Evolutionary conservation across 2,113 vertebrate species (phyloP), one percentile per base, ranked within the genome.

Genomic region (Apodemus sylvaticus): DNA sequence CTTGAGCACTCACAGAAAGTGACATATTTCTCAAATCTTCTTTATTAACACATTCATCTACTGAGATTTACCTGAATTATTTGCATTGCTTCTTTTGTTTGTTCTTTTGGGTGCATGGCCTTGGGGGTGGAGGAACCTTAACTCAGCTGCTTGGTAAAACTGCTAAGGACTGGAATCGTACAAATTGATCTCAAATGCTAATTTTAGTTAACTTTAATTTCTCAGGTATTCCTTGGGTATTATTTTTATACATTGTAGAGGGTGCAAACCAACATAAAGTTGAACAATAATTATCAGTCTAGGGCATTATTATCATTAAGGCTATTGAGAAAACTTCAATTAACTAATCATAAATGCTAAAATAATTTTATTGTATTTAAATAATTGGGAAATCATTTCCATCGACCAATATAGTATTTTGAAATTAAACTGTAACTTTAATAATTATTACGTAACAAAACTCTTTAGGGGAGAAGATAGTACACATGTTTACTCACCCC

Each of bases 381-480:
- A 70, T 96, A 60, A 90, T 88, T 90, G 85, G 51, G 58, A 92
- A 92, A 82, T 94, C 39, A 91, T 81, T 93, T 92, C 39, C 39
- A 76, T 51, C 29, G 66, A 53, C 73, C 31, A 51, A 60, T 85
- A 4, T 42, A 53, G 66, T 90, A 92, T 73, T 58, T 66, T 88
- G 58, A 86, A 93, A 93, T 94, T 51, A 88, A 85, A 76, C n/a
- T 93, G 1, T 60, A 39, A 87, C 17, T 60, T 64, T 48, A 90
- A 39, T 85, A 71, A 68, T 60, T 62, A 22, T 60, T 45, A n/a
- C 39, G 6, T 58, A n/a, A 39, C 22, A 60, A 82, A 42, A 42
- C 12, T 62, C 29, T 83, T 22, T n/a, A 29, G 55, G 51, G 24
- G n/a, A 62, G 53, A 58, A 60, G 58, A 42, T 7, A 42, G 7